These are phyloP conservation scores for Takifugu flavidus DNA, from an alignment of 2,113 vertebrate species.

Conservation along the genomic window DNA sequence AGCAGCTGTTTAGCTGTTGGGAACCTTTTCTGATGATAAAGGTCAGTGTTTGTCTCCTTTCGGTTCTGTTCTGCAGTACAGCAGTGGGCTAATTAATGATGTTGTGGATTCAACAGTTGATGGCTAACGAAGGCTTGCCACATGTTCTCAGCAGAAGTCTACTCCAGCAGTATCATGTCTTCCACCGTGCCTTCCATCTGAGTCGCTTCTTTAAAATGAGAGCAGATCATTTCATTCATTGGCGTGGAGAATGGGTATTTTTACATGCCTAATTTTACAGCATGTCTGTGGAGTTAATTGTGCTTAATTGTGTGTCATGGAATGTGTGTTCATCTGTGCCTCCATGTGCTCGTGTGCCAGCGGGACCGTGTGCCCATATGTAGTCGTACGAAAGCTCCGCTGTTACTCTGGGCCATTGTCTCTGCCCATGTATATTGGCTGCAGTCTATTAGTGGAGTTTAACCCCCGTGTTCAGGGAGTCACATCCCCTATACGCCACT, in stretches of 20 bases:
- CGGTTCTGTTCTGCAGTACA: no score
- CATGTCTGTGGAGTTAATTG: conserved; percentile 33
- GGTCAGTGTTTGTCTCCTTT: not conserved
- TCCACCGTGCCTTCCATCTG: conserved; percentile 5
- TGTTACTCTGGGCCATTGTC: conserved; percentile 35
- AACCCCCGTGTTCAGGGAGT: conserved; percentile 75
- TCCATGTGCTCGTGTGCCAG: conserved; percentile 48
- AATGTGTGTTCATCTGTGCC: conserved; percentile 46
- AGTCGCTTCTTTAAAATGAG: conserved; percentile 28
- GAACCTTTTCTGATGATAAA: no score
- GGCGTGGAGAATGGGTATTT: conserved; percentile 21
- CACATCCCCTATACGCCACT: conserved; percentile 64
- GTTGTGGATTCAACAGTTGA: no score
- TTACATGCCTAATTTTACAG: conserved; percentile 42
- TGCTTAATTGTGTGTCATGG: conserved; percentile 48
- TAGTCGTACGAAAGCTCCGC: conserved; percentile 46
- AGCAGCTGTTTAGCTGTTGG: not conserved
- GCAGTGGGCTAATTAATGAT: no score
- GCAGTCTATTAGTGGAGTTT: conserved; percentile 74
- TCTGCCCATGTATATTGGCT: conserved; percentile 54
- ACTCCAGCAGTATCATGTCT: no score
- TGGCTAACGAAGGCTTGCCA: no score
- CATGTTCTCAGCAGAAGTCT: no score
- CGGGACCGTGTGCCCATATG: conserved; percentile 56
- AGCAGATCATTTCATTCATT: conserved; percentile 31